phyloP scores from a whole-genome alignment of 2,113 vertebrate species.

The Tichodroma muraria region DNA sequence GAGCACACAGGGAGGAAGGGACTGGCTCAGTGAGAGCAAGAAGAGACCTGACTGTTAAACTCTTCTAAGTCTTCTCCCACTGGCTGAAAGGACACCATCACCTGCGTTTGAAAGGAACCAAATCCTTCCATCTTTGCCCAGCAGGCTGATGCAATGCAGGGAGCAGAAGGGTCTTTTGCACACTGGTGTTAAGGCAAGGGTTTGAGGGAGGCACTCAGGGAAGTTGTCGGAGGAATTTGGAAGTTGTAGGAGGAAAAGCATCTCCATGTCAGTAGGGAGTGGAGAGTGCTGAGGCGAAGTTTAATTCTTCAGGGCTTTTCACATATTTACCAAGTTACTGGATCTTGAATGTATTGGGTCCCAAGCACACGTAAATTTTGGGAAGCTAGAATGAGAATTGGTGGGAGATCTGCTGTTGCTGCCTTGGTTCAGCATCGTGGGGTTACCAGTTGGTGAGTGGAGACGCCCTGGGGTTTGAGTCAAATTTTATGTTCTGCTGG shows the following conservation, averaged over 20 bases:
- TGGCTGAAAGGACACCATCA: neutral
- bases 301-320: neutral
- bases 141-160: neutral
- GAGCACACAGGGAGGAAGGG: neutral
- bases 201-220: constrained; percentile 31
- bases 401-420: neutral
- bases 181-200: neutral
- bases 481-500: neutral
- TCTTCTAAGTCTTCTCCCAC: neutral
- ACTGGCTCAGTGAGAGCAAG: neutral
- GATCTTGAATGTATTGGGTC: constrained; percentile 11
- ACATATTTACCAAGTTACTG: neutral
- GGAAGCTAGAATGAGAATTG: neutral
- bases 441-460: neutral
- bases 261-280: neutral
- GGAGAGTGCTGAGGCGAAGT: neutral
- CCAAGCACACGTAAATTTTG: neutral
- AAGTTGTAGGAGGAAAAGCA: constrained; percentile 8
- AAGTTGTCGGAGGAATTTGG: constrained; percentile 25
- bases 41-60: neutral
- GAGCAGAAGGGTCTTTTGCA: neutral
- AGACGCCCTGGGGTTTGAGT: neutral
- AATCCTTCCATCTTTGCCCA: neutral
- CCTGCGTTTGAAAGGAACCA: neutral
- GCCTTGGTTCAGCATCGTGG: neutral